Evolutionary conservation across 2,888 invertebrate species (phyloP), one percentile per base, ranked within the genome.

Genomic region (Hoplodrina ambigua): DNA sequence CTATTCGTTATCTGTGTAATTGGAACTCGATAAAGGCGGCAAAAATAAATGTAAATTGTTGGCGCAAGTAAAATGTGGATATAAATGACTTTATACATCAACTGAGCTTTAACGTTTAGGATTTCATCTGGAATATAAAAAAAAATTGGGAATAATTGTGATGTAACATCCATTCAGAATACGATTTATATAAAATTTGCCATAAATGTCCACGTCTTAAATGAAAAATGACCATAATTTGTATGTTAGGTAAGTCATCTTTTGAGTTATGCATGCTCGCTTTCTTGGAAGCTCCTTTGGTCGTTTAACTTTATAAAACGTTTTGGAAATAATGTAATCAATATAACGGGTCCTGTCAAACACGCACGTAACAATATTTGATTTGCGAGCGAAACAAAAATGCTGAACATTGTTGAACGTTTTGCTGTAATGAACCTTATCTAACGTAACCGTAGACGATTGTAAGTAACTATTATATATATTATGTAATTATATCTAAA

Each of bases 11-110:
- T 87, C 84, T 85, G 65, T 75, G 84, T 86, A 85, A 82, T 87
- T 85, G 85, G 83, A 85, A 85, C 83, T 86, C 68, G 80, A 85
- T 86, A 83, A 82, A 85, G 78, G 78, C 81, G 83, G 85, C 83
- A 83, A 85, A 83, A 83, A 83, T 83, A 83, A 75, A 83, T 73
- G 75, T 69, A 80, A 78, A 77, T 83, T 69, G 72, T 72, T 77
- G 52, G 70, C 37, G 56, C 53, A 61, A 59, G 61, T 74, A 83
- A 80, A 84, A 69, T 78, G 64, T 58, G 56, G 60, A 59, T 57
- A 55, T 82, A 65, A 80, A 80, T 67, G 66, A 62, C 66, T 77
- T 72, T 71, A 80, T 78, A 78, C 44, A 59, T 65, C 37, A 69
- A 67, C 55, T 62, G 69, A 68, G 57, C 56, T 66, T 82, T 69